Base-by-base conservation (phyloP, 1,140 invertebrate species). In the Elysia chlorotica region DNA sequence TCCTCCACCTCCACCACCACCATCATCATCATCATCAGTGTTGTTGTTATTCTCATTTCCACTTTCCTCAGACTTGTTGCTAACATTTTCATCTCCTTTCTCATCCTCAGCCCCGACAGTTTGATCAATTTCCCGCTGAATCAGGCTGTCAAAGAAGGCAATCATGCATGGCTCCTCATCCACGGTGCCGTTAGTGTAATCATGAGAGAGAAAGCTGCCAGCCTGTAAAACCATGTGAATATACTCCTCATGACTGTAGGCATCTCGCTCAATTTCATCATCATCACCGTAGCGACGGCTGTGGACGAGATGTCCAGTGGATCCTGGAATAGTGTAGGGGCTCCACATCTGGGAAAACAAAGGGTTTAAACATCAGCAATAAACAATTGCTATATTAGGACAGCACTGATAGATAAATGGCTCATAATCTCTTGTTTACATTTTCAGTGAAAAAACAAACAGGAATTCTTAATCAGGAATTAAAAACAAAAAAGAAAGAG, bases 121-220 rank as follows among this genome's bases (percentile, higher is more conserved):
- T 72, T 87, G 93, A 86, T 96, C 94, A 54, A 96, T 91, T 85
- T 97, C 95, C 25, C 93, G 90, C 85, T 97, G 95, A 10, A 98
- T 93, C 0, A 97, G 86, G 2, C 94, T 95, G 88, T 98, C 96
- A 82, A 98, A 98, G 87, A 97, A 97, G 28, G 96, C 96, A 92
- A 98, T 94, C 96, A 98, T 97, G 59, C 94, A 90, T 0, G 94
- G 92, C 88, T 98, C 96, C 88, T 98, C 96, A 53, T 92, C 90
- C 0, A 92, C 95, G 4, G 93, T 96, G 77, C 95, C 92, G 74
- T 94, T 91, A 77, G 92, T 93, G 76, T 89, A 89, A 74, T 90
- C 89, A 78, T 89, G 87, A n/a, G 86, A 82, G 82, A 88, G 86
- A 21, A 87, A 81, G 81, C 92, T 90, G 74, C 93, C 93, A 83